Evolutionary conservation across 2,113 vertebrate species (phyloP).

Genomic region (Ptyas mucosa): DNA sequence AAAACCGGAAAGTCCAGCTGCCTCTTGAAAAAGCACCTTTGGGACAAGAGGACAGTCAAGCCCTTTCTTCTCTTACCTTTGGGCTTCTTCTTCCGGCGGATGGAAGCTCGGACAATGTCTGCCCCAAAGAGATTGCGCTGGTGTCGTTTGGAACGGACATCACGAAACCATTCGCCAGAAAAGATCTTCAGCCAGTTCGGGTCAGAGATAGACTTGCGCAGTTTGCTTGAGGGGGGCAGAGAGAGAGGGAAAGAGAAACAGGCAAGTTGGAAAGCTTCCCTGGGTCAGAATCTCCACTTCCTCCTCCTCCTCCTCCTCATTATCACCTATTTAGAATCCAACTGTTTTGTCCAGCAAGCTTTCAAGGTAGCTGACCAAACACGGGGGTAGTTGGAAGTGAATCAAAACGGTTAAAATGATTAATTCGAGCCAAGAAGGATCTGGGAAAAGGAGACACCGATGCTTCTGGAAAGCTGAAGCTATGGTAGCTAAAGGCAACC

Average conservation of each 20-base stretch:
- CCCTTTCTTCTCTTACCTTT: slow-evolving; percentile 66
- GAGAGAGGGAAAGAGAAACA: neutral
- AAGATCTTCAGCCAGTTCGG: slow-evolving; percentile 71
- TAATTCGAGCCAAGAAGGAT: neutral
- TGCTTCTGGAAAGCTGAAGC: neutral
- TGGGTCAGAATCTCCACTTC: rapidly evolving
- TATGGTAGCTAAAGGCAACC: neutral
- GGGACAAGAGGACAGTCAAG: neutral
- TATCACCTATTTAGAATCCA: neutral
- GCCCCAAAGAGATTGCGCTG: slow-evolving; percentile 64
- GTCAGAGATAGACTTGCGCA: slow-evolving; percentile 76
- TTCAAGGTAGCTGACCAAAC: neutral
- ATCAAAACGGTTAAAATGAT: neutral
- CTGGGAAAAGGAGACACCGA: neutral
- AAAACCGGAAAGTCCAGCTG: too few species aligned
- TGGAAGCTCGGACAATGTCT: slow-evolving; percentile 84
- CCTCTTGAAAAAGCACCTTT: too few species aligned
- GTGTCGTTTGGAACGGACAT: slow-evolving; percentile 78
- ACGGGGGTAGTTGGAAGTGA: neutral
- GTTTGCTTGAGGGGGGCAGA: slow-evolving; percentile 64
- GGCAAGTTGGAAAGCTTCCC: rapidly evolving
- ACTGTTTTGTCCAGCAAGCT: neutral
- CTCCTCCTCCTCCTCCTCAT: neutral
- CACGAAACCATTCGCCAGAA: slow-evolving; percentile 88
- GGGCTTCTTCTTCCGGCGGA: slow-evolving; percentile 78